These are phyloP conservation scores for Melanotaenia nigrans DNA, from an alignment of 2,797 vertebrate genomes.

Conservation along the genomic window DNA sequence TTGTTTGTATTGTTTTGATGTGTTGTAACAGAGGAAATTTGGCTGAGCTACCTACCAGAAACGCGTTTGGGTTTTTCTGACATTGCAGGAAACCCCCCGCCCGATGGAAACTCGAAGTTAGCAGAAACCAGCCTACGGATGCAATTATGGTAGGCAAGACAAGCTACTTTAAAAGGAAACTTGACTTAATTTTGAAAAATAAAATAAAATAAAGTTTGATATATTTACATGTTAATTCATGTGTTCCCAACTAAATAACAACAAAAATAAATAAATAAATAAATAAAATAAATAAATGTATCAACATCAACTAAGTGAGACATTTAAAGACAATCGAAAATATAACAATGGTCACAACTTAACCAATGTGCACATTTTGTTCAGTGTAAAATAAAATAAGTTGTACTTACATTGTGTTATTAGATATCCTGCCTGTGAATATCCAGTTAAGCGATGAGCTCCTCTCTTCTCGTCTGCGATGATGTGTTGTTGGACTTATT, in stretches of 20 bases:
- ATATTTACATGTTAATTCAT: neutral
- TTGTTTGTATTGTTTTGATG: neutral
- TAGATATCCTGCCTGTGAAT: neutral
- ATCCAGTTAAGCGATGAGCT: neutral
- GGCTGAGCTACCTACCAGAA: constrained; percentile 30
- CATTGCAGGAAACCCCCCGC: constrained; percentile 65
- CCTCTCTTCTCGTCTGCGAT: constrained; percentile 1
- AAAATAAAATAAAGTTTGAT: neutral
- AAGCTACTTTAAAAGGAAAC: neutral
- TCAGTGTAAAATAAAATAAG: neutral
- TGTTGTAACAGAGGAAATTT: constrained; percentile 36
- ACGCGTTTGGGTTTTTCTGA: constrained; percentile 34
- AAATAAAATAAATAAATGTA: too few relatives aligned
- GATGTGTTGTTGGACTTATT: constrained; percentile 53
- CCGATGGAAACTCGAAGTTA: constrained; percentile 43
- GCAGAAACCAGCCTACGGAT: constrained; percentile 4
- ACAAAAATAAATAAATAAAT: too few relatives aligned
- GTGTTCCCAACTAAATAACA: too few relatives aligned
- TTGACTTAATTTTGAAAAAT: neutral
- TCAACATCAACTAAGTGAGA: neutral
- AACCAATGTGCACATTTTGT: neutral
- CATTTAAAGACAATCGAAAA: neutral
- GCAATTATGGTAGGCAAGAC: neutral
- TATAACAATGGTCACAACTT: neutral
- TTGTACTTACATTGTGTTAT: constrained; percentile 48